Percentiles rank a stretch among this genome's conserved stretches.
phyloP scores from a whole-genome alignment of 2,888 invertebrate genomes.

The Oxycera nigricornis region DNA sequence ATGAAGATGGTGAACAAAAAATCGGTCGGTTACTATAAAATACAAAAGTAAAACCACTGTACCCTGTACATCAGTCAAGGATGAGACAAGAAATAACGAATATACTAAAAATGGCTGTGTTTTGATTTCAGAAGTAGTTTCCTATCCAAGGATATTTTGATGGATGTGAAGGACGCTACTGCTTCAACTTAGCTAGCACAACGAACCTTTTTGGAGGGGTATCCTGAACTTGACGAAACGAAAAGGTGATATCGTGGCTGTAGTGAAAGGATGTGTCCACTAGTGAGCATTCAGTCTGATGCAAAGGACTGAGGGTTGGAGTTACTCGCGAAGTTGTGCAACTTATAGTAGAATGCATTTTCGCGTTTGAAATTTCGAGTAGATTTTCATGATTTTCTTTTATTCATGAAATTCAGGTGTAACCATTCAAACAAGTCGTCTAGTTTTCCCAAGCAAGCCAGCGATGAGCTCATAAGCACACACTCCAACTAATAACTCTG shows the following conservation, averaged over 20 bases:
- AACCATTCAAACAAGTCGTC: too few relatives aligned
- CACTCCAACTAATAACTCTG: not conserved
- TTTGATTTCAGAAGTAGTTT: too few relatives aligned
- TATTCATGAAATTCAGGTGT: too few relatives aligned
- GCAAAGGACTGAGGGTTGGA: not conserved
- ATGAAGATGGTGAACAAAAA: too few relatives aligned
- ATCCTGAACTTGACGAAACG: not conserved
- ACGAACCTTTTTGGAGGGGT: not conserved
- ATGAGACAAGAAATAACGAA: too few relatives aligned
- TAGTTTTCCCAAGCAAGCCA: not conserved
- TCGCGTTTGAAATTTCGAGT: not conserved
- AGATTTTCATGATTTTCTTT: too few relatives aligned
- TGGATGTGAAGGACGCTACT: not conserved
- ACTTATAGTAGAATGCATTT: not conserved
- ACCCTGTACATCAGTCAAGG: too few relatives aligned
- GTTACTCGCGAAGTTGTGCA: not conserved
- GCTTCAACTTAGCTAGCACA: not conserved
- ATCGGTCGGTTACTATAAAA: too few relatives aligned
- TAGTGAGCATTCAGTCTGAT: not conserved
- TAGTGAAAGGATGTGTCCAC: not conserved
- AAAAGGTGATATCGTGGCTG: not conserved
- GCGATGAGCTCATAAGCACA: not conserved
- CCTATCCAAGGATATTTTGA: too few relatives aligned
- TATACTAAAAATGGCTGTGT: too few relatives aligned
- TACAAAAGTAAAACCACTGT: too few relatives aligned